Evolutionary conservation across 2,113 vertebrate species (phyloP).

Genomic region (Maccullochella peelii): DNA sequence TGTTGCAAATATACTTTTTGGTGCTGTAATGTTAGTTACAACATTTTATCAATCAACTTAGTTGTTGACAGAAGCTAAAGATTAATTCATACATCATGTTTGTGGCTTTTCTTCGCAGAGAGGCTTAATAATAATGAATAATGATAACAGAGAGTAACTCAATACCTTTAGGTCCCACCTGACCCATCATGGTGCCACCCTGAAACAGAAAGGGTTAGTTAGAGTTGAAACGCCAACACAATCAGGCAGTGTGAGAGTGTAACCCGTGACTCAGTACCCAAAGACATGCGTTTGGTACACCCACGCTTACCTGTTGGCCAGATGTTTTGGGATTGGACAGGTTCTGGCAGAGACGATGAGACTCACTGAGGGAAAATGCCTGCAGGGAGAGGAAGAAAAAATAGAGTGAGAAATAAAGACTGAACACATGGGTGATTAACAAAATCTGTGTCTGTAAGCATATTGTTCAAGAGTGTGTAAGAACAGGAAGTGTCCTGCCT

Average conservation of each 20-base stretch:
- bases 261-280: background rate
- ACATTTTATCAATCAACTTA: background rate
- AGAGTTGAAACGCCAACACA: background rate
- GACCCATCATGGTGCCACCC: slow-evolving; percentile 13
- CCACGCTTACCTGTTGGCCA: slow-evolving; percentile 28
- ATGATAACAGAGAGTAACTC: background rate
- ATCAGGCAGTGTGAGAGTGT: no score
- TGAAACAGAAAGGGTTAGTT: slow-evolving; percentile 28
- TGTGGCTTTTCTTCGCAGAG: background rate
- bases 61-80: background rate
- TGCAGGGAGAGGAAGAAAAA: background rate
- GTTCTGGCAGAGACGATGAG: slow-evolving; percentile 33
- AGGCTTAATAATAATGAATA: background rate
- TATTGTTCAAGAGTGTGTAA: background rate
- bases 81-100: no score
- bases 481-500: background rate
- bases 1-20: background rate
- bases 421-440: background rate
- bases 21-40: background rate
- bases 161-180: slow-evolving; percentile 26
- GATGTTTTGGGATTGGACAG: background rate
- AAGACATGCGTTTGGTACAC: background rate
- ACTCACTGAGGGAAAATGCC: slow-evolving; percentile 13
- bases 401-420: background rate
- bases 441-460: slow-evolving; percentile 1